phyloP scores from a whole-genome alignment of 1,140 invertebrate genomes.

The Halesus radiatus region DNA sequence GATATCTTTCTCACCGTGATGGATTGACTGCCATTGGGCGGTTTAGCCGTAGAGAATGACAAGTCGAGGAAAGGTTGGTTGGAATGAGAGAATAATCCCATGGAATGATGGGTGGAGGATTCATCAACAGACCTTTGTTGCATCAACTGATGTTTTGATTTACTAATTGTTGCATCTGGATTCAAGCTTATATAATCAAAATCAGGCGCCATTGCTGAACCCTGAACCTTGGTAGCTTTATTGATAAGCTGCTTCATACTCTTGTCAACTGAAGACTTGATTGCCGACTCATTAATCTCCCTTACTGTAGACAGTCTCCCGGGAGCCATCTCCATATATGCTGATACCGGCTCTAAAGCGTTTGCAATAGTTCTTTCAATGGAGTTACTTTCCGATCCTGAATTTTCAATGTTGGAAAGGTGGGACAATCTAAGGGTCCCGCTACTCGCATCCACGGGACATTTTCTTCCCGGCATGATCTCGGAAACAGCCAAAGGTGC shows the following conservation, averaged over 20 bases:
- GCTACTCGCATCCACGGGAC: slow-evolving; percentile 61
- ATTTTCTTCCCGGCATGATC: slow-evolving; percentile 55
- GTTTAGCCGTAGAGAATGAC: slow-evolving; percentile 19
- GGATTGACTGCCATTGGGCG: slow-evolving; percentile 43
- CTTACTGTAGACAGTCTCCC: slow-evolving; percentile 46
- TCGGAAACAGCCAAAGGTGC: slow-evolving; percentile 52
- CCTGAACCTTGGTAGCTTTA: slow-evolving; percentile 52
- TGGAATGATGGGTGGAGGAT: slow-evolving; percentile 2
- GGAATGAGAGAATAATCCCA: background rate
- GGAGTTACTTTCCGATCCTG: background rate
- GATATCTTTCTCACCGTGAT: slow-evolving; percentile 48
- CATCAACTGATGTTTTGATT: slow-evolving; percentile 22
- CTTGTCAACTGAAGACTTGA: slow-evolving; percentile 48
- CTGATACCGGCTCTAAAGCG: slow-evolving; percentile 34
- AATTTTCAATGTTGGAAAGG: slow-evolving; percentile 30
- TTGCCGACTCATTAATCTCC: slow-evolving; percentile 49
- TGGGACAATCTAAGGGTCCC: slow-evolving; percentile 58
- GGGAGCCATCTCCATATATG: slow-evolving; percentile 55
- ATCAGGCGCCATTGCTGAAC: slow-evolving; percentile 14
- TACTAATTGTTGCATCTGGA: slow-evolving; percentile 46
- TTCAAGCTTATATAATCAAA: slow-evolving; percentile 55
- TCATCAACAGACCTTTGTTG: slow-evolving; percentile 44
- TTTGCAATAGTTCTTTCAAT: background rate
- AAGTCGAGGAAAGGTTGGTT: slow-evolving; percentile 1
- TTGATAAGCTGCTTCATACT: slow-evolving; percentile 53